Evolutionary conservation across 2,113 vertebrate genomes (phyloP), one percentile per base, ranked within the genome.

Genomic region (Girardinichthys multiradiatus): DNA sequence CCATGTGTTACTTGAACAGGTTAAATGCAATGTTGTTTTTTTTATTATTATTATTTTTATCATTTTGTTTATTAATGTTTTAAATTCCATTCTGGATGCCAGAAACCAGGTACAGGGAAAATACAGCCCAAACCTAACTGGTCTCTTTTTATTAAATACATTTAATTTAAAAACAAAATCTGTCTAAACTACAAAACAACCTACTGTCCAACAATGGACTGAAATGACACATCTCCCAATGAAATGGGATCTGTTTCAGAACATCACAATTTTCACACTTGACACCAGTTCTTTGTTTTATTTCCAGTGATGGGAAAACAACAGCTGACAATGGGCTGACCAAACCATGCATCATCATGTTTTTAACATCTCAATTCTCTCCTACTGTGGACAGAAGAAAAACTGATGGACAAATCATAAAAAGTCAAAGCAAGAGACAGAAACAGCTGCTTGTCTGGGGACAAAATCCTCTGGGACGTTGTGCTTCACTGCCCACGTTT

Each of bases 271-370:
- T n/a, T 1, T 76, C 71, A 79, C 83, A 85, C 81, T 70, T 88
- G 68, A 82, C 78, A 31, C 70, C 65, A 29, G 62, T 64, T 57
- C 57, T 68, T n/a, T 29, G 7, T 64, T 54, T 78, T 21, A 26
- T 65, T 72, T 72, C 54, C 64, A 48, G 60, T 67, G 77, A 86
- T 12, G 7, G 64, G 64, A 69, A 68, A 76, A 78, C 76, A 72
- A 83, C 93, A 93, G 91, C 92, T 93, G 93, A 88, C 86, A 86
- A 89, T 74, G 82, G 80, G 73, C 77, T 87, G 85, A 78, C 67
- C 6, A 0, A 33, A 68, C 39, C 72, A 33, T 88, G 90, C 91
- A 74, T 92, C 90, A 91, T 70, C 64, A 42, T 0, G 29, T 75
- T 83, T 84, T 84, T 65, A 82, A 77, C 67, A 79, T 79, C 67